Conservation (phyloP, 2,113 vertebrate species). For the Falco punctatus region DNA sequence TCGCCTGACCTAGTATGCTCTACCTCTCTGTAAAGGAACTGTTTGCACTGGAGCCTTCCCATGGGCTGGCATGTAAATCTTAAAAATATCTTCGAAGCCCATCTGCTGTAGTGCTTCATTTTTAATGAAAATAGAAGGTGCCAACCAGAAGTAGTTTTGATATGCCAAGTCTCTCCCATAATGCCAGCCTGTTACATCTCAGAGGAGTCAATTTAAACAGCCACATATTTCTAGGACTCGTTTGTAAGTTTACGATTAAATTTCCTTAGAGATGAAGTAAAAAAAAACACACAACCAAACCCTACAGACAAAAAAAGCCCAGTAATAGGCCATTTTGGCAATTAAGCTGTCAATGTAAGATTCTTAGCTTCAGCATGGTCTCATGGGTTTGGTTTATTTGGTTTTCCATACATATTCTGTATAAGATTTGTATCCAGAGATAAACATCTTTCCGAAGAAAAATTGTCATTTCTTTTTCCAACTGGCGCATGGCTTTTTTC, state of each 20-base stretch:
- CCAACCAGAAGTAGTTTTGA: slow-evolving; percentile 32
- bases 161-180: slow-evolving; percentile 17
- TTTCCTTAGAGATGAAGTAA: neutral
- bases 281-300: neutral
- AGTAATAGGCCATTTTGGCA: neutral
- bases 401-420: neutral
- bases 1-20: slow-evolving; percentile 36
- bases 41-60: slow-evolving; percentile 66
- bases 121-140: slow-evolving; percentile 74
- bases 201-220: slow-evolving; percentile 48
- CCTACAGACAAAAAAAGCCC: neutral
- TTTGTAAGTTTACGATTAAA: slow-evolving; percentile 33
- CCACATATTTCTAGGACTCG: slow-evolving; percentile 19
- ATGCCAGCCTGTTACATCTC: slow-evolving; percentile 33
- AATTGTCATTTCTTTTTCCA: neutral
- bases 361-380: neutral
- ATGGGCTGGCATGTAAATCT: slow-evolving; percentile 67
- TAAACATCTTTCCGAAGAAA: neutral
- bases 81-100: slow-evolving; percentile 71
- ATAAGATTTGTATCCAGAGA: neutral
- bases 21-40: slow-evolving; percentile 43
- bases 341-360: neutral
- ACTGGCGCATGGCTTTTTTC: neutral
- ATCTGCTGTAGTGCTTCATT: slow-evolving; percentile 71
- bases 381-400: neutral